Base-by-base conservation (phyloP, 2,888 invertebrate species). In the Smittia sp. region DNA sequence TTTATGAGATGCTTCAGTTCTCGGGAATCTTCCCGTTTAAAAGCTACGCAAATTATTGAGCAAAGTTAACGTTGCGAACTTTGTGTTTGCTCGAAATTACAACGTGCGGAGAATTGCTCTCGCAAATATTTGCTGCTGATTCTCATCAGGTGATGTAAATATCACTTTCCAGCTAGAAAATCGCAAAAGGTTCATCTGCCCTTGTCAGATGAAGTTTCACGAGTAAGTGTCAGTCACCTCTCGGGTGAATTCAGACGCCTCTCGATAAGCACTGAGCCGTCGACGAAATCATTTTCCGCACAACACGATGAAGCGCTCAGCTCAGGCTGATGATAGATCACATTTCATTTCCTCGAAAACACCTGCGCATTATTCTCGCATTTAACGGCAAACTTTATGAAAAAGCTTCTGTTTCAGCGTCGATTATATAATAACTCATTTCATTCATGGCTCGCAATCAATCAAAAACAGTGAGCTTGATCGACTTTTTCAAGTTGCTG, bases 1-100 rank as follows among this genome's bases (percentile, higher is more conserved):
- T 58, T 58, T 20, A 58, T 58, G 18, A 46, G 58, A n/a, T 58
- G 58, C 15, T 58, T 58, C 58, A 58, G 15, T 58, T 58, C 58
- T 58, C 18, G 22, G 4, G 58, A n/a, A 32, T 18, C 9, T 58
- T 58, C 9, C 22, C 46, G 15, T 46, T 46, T 15, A 11, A 46
- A 46, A 46, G 46, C 15, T n/a, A 13, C 46, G 46, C 11, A 46
- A 46, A 46, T 46, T n/a, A 15, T 46, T 38, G 38, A 38, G 11
- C 38, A n/a, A n/a, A n/a, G 4, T 58, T 58, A 1, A 22, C 1
- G 9, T 46, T 3, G 52, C 52, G 52, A 46, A 18, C 4, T 18
- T 46, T 11, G n/a, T 9, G 22, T 58, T 58, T 58, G 20, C 22
- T 18, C 18, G 6, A 20, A 22, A 58, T 58, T 58, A 58, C 58